Evolutionary conservation across 2,888 invertebrate species (phyloP).

Genomic region (Lithodes maja): DNA sequence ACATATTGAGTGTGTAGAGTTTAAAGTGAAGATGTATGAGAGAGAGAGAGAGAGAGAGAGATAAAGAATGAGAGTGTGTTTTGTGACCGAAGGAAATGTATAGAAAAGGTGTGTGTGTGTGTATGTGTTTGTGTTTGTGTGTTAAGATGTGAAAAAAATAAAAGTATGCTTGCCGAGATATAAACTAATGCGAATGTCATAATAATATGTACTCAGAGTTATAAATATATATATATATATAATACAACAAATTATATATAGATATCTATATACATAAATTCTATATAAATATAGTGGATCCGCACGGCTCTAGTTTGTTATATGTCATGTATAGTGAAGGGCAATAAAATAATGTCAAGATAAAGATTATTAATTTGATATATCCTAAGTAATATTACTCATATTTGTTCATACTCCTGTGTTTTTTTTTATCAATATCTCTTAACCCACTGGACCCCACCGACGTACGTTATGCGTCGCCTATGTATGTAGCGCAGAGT

Average conservation of each 20-base stretch:
- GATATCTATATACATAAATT: background rate
- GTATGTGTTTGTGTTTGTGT: slow-evolving; percentile 6
- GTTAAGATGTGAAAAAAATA: background rate
- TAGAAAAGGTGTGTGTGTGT: slow-evolving; percentile 3
- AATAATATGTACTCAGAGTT: background rate
- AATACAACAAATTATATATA: background rate
- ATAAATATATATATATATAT: background rate
- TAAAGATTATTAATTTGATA: too few relatives aligned
- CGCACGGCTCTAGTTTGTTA: slow-evolving; percentile 6
- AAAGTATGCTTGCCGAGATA: background rate
- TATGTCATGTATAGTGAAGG: slow-evolving; percentile 10
- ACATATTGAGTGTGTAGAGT: too few relatives aligned
- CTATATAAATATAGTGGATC: background rate
- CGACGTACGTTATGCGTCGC: too few relatives aligned
- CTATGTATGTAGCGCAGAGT: too few relatives aligned
- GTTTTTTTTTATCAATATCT: background rate
- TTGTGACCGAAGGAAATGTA: too few relatives aligned
- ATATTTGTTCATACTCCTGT: background rate
- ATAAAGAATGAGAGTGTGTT: too few relatives aligned
- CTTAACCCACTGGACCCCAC: too few relatives aligned
- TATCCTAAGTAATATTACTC: too few relatives aligned
- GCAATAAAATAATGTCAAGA: background rate
- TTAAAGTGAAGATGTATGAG: too few relatives aligned
- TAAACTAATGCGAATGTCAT: background rate
- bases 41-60: too few relatives aligned